Evolutionary conservation across 2,113 vertebrate species (phyloP).

Genomic region (Spea multiplicata): DNA sequence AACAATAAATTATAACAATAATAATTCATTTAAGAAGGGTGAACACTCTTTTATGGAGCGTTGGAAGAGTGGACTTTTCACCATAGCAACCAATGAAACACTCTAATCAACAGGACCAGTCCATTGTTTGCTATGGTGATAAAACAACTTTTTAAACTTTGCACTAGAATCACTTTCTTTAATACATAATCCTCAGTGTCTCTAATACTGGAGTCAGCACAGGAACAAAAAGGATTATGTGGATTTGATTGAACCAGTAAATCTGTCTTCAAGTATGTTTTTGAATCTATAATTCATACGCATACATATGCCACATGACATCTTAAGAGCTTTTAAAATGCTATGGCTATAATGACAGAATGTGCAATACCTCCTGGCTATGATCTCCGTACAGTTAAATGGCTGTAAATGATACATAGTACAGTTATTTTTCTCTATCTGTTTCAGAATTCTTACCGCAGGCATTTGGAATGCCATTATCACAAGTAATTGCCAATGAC

Average conservation of each 20-base stretch:
- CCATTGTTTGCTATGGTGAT: too few relatives aligned
- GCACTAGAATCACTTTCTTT: too few relatives aligned
- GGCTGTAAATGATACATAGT: not conserved
- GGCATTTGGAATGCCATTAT: conserved; percentile 91
- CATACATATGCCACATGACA: not conserved
- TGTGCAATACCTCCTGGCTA: conserved; percentile 1
- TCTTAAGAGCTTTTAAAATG: conserved; percentile 25
- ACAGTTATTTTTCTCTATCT: conserved; percentile 20
- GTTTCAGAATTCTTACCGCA: conserved; percentile 82
- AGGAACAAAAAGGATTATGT: not conserved
- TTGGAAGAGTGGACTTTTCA: too few relatives aligned
- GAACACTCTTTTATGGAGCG: too few relatives aligned
- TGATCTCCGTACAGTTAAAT: not conserved
- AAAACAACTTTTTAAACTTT: too few relatives aligned
- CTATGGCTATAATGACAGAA: not conserved
- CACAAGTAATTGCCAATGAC: conserved; percentile 93
- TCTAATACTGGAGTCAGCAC: not conserved
- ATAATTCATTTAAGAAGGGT: too few relatives aligned
- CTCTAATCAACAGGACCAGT: too few relatives aligned
- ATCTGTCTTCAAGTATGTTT: not conserved
- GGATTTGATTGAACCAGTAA: not conserved
- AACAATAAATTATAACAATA: too few relatives aligned
- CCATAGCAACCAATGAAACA: too few relatives aligned
- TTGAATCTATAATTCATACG: not conserved
- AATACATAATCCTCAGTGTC: too few relatives aligned